Conservation (phyloP, 2,888 invertebrate genomes). For the Leucophora obtusa region DNA sequence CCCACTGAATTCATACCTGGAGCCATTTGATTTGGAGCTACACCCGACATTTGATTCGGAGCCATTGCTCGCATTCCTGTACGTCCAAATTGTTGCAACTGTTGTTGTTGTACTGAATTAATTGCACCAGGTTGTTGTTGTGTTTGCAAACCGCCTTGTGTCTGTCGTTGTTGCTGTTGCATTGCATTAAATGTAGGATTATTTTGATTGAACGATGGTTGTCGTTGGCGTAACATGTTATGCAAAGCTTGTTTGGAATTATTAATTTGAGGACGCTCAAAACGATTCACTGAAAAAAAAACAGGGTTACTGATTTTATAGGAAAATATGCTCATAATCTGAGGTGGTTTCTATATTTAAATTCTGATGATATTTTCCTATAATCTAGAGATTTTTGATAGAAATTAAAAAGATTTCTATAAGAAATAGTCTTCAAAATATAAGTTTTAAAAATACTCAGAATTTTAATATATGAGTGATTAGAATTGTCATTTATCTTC, state of each 20-base stretch:
- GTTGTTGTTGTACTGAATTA: constrained; percentile 72
- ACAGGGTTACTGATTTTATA: too few species aligned
- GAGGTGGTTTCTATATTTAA: too few species aligned
- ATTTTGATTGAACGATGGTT: constrained; percentile 81
- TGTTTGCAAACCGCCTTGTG: constrained; percentile 60
- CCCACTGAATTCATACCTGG: constrained; percentile 79
- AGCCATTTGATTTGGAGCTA: constrained; percentile 77
- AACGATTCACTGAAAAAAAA: constrained; percentile 75
- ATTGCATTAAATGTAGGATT: constrained; percentile 72
- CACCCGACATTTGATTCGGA: constrained; percentile 78
- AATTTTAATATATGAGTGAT: too few species aligned
- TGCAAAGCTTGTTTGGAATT: constrained; percentile 90
- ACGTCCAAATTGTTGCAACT: constrained; percentile 76
- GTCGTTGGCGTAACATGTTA: constrained; percentile 89
- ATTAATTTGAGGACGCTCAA: constrained; percentile 80
- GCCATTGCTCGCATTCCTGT: constrained; percentile 75
- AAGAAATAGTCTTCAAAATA: too few species aligned
- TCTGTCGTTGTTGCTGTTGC: constrained; percentile 74
- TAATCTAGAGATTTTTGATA: too few species aligned
- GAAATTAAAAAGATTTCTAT: too few species aligned
- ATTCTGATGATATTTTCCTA: too few species aligned
- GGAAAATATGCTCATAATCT: too few species aligned
- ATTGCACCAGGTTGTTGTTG: constrained; percentile 66
- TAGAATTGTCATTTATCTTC: too few species aligned
- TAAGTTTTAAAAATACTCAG: too few species aligned